These are phyloP conservation scores for Atethmia centrago DNA, from an alignment of 2,888 invertebrate genomes.

Conservation along the genomic window DNA sequence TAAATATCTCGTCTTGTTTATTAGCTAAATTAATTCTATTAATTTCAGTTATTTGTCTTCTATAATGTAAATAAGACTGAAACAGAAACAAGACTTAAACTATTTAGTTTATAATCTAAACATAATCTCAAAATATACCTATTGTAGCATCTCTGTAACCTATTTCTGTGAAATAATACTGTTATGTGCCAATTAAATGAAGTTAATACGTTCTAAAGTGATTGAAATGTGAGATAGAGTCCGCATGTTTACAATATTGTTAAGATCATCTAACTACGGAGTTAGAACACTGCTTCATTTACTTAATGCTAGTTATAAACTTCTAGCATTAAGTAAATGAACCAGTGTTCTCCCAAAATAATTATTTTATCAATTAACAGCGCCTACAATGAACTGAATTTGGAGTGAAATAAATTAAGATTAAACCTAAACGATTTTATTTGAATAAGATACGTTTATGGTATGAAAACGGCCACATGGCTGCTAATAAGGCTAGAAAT, in stretches of 20 bases:
- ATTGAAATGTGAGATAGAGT: constrained; percentile 28
- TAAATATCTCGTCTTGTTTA: no score
- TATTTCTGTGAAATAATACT: constrained; percentile 11
- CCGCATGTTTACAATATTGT: constrained; percentile 26
- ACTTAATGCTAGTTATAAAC: background rate
- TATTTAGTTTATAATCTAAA: background rate
- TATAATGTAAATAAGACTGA: no score
- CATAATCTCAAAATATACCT: background rate
- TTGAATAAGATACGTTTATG: constrained; percentile 35
- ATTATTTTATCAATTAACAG: constrained; percentile 3
- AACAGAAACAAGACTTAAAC: no score
- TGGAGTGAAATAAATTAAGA: constrained; percentile 12
- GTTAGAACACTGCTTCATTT: constrained; percentile 22
- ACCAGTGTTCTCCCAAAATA: constrained; percentile 8
- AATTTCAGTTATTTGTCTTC: no score
- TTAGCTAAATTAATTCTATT: no score
- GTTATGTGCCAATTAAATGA: constrained; percentile 41
- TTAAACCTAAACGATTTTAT: constrained; percentile 29
- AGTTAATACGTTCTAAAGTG: constrained; percentile 32
- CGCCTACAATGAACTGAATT: background rate
- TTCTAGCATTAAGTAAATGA: no score
- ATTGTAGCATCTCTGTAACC: background rate
- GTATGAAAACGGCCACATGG: constrained; percentile 61
- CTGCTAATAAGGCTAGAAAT: constrained; percentile 72
- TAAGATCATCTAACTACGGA: constrained; percentile 15